phyloP scores from a whole-genome alignment of 2,113 vertebrate genomes.

The Hassar affinis region DNA sequence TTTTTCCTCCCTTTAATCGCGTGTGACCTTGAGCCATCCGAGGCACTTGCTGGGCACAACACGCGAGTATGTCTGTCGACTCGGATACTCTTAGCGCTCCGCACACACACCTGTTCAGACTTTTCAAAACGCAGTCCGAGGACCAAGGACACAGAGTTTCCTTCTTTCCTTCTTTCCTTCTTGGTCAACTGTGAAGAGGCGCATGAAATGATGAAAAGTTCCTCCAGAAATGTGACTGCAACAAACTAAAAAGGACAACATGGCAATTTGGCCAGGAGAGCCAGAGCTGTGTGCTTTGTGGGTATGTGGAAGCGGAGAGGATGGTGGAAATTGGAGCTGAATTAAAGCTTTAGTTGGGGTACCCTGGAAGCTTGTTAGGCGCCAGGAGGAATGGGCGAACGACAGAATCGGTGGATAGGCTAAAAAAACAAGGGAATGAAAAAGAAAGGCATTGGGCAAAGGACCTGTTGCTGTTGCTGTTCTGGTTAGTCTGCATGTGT shows the following conservation, averaged over 20 bases:
- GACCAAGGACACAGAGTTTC: not conserved
- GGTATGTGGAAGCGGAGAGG: constrained; percentile 16
- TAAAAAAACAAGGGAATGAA: constrained; percentile 19
- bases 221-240: not conserved
- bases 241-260: constrained; percentile 5
- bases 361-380: not conserved
- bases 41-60: not conserved
- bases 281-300: constrained; percentile 32
- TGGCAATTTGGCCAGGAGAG: constrained; percentile 40
- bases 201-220: not conserved
- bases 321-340: not conserved
- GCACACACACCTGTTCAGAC: not conserved
- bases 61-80: not conserved
- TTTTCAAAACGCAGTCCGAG: not conserved
- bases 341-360: not conserved
- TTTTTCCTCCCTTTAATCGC: not conserved
- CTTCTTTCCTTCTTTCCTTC: not conserved
- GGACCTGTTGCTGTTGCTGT: not conserved
- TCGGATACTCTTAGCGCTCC: not conserved
- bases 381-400: not conserved
- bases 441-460: not conserved
- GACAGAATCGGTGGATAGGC: constrained; percentile 27
- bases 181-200: not conserved
- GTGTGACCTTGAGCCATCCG: not conserved
- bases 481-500: not conserved